A percentile compares a stretch with the other conserved stretches of the same genome.
These are phyloP conservation scores for Erinaceus europaeus DNA, from an alignment of 2,113 vertebrate species.

Conservation along the genomic window DNA sequence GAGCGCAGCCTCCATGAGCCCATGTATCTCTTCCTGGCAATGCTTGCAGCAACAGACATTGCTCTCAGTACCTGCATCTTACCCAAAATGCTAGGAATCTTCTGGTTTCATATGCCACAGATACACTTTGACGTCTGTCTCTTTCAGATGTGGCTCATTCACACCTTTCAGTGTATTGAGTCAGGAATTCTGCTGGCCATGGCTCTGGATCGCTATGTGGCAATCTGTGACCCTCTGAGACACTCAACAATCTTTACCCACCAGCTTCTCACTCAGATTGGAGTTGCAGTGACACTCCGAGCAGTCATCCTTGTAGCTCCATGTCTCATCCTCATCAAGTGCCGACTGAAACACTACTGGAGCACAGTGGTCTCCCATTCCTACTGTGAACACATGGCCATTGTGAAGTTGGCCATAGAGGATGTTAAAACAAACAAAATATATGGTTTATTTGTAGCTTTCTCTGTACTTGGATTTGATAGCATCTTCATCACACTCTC, in stretches of 20 bases:
- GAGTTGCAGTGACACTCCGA: background rate
- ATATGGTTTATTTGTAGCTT: conserved; percentile 49
- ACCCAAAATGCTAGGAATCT: conserved; percentile 45
- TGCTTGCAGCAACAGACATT: conserved; percentile 39
- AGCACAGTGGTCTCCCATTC: conserved; percentile 48
- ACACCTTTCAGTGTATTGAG: conserved; percentile 11
- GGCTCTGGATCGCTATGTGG: conserved; percentile 53
- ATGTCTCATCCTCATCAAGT: conserved; percentile 20
- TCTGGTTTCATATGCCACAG: conserved; percentile 34
- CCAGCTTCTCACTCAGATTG: background rate
- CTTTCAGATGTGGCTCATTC: conserved; percentile 47
- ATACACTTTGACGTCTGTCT: conserved; percentile 43
- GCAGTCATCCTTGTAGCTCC: background rate
- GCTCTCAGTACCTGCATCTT: conserved; percentile 36
- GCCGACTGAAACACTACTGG: background rate
- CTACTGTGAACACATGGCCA: conserved; percentile 58
- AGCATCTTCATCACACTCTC: conserved; percentile 32
- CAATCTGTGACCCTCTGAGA: conserved; percentile 56
- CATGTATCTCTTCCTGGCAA: conserved; percentile 37
- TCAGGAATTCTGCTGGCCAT: conserved; percentile 43
- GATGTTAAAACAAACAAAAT: conserved; percentile 17
- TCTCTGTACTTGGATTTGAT: conserved; percentile 43
- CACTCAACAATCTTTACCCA: conserved; percentile 52
- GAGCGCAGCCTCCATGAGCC: conserved; percentile 34
- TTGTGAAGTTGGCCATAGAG: background rate